phyloP scores from a whole-genome alignment of 2,113 vertebrate genomes.

The Platichthys flesus region DNA sequence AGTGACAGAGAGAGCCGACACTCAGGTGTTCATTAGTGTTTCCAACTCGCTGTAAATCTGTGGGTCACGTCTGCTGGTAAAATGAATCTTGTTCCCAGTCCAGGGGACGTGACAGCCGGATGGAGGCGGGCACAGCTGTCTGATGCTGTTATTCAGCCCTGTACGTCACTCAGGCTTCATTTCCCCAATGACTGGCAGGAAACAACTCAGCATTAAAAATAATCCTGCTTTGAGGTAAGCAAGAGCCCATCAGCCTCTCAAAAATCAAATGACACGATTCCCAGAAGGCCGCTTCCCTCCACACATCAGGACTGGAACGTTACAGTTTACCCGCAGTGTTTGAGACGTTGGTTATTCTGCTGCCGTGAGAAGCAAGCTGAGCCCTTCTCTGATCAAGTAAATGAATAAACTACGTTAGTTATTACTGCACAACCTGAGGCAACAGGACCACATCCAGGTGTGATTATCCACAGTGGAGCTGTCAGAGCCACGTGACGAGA shows the following conservation, averaged over 20 bases:
- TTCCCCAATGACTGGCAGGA: slow-evolving; percentile 29
- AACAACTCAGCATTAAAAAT: slow-evolving; percentile 44
- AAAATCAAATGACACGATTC: slow-evolving; percentile 33
- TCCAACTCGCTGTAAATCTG: slow-evolving; percentile 18
- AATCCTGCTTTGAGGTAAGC: slow-evolving; percentile 48
- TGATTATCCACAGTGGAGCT: slow-evolving; percentile 8
- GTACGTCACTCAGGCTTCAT: slow-evolving; percentile 33
- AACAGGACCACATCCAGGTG: slow-evolving; percentile 14
- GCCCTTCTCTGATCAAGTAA: slow-evolving; percentile 52
- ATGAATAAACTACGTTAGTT: slow-evolving; percentile 46
- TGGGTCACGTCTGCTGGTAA: slow-evolving; percentile 22
- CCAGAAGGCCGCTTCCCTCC: slow-evolving; percentile 7
- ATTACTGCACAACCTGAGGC: slow-evolving; percentile 41
- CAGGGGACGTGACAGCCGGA: neutral
- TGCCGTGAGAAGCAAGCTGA: slow-evolving; percentile 38
- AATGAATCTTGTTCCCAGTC: slow-evolving; percentile 8
- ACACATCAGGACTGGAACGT: slow-evolving; percentile 31
- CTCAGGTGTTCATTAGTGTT: slow-evolving; percentile 15
- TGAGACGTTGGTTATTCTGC: slow-evolving; percentile 43
- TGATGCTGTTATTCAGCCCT: slow-evolving; percentile 29
- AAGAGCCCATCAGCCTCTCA: slow-evolving; percentile 20
- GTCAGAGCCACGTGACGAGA: neutral
- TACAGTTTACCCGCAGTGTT: slow-evolving; percentile 26
- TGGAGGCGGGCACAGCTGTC: slow-evolving; percentile 33
- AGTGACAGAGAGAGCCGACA: neutral